A percentile compares a stretch with the other conserved stretches of the same genome.
phyloP scores from a whole-genome alignment of 2,797 vertebrate genomes.

The Mionectes olivaceus region DNA sequence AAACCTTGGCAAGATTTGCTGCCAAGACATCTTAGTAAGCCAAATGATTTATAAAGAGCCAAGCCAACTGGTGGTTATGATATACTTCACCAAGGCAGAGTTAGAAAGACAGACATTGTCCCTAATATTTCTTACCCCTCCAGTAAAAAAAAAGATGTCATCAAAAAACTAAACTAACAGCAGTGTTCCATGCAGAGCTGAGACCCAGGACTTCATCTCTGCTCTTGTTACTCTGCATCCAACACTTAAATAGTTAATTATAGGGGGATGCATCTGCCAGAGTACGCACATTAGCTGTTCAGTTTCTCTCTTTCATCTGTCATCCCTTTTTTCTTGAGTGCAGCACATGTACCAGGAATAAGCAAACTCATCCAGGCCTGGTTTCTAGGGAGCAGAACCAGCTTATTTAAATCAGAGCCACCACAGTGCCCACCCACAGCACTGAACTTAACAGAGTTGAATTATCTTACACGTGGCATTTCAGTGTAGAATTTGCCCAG shows the following conservation, averaged over 20 bases:
- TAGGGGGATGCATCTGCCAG: background rate
- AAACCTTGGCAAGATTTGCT: background rate
- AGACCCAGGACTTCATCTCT: background rate
- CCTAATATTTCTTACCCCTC: background rate
- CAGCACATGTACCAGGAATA: background rate
- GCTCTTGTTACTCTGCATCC: background rate
- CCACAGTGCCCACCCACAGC: background rate
- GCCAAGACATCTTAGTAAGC: background rate
- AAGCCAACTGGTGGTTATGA: background rate
- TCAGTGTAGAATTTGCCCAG: background rate
- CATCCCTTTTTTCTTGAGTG: background rate
- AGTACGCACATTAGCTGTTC: accelerated
- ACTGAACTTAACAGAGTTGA: background rate
- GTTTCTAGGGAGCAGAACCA: background rate
- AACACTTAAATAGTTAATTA: background rate
- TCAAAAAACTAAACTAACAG: background rate
- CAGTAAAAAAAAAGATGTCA: background rate
- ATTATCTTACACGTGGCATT: background rate
- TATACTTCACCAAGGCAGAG: background rate
- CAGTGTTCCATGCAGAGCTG: background rate
- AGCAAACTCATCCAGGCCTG: accelerated
- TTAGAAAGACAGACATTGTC: background rate
- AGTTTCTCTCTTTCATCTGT: background rate
- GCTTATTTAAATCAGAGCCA: background rate
- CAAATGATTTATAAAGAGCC: background rate